Percentiles rank a stretch among this genome's conserved stretches.
Evolutionary conservation across 2,888 invertebrate species (phyloP).

Genomic region (Cephus runcator): DNA sequence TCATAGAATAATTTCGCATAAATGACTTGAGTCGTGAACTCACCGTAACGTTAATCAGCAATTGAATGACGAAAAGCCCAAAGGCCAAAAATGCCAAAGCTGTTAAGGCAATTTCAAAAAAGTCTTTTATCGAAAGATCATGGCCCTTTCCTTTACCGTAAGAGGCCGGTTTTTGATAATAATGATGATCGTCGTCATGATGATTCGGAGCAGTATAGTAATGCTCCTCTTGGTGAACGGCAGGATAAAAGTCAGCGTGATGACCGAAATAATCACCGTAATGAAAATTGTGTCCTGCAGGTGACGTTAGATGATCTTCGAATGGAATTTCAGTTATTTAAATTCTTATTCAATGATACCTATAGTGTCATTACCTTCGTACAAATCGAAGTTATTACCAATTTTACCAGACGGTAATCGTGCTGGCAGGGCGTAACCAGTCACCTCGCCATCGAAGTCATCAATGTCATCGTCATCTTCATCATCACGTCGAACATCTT

Average conservation of each 20-base stretch:
- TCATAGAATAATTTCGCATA: background rate
- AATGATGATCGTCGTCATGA: conserved; percentile 44
- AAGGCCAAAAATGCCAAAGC: conserved; percentile 85
- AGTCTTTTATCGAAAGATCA: conserved; percentile 75
- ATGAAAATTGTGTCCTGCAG: conserved; percentile 49
- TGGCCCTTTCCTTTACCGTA: conserved; percentile 67
- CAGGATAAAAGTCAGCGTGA: conserved; percentile 39
- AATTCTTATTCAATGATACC: conserved; percentile 4
- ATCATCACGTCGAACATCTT: conserved; percentile 57
- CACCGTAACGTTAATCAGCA: conserved; percentile 81
- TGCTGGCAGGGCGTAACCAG: conserved; percentile 67
- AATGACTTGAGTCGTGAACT: conserved; percentile 32
- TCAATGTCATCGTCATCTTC: conserved; percentile 63
- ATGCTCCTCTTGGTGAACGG: conserved; percentile 55
- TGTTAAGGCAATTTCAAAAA: conserved; percentile 84
- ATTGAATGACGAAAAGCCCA: conserved; percentile 82
- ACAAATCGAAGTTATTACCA: conserved; percentile 32
- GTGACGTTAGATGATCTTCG: conserved; percentile 42
- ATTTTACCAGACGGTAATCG: conserved; percentile 52
- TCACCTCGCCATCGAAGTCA: conserved; percentile 73
- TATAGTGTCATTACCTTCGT: conserved; percentile 27
- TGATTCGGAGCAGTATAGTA: conserved; percentile 28
- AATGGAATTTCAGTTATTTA: conserved; percentile 2
- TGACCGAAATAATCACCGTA: conserved; percentile 24
- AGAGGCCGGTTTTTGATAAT: conserved; percentile 48